phyloP scores from a whole-genome alignment of 2,113 vertebrate genomes.

The Saguinus midas region DNA sequence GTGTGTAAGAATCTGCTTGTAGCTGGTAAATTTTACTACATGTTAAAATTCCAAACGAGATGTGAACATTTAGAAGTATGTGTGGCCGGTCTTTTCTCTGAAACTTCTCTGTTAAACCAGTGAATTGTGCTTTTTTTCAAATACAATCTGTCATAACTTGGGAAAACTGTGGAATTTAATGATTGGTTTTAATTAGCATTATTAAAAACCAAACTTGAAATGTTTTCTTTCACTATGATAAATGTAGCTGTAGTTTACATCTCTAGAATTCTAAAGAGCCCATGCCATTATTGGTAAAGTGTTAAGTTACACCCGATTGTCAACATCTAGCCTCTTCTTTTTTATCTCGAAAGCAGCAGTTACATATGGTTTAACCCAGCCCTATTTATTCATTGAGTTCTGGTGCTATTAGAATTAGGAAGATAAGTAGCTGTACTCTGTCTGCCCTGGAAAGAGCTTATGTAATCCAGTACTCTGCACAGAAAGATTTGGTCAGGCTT shows the following conservation, averaged over 20 bases:
- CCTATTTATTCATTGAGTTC: not conserved
- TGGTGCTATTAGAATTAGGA: not conserved
- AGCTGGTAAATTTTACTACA: not conserved
- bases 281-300: not conserved
- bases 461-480: not conserved
- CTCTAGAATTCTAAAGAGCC: not conserved
- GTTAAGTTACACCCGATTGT: not conserved
- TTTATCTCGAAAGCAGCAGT: not conserved
- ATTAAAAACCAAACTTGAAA: not conserved
- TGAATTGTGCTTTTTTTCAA: not conserved
- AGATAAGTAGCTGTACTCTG: not conserved
- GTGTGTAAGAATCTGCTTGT: not conserved
- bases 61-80: not conserved
- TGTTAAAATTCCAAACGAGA: not conserved
- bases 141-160: not conserved
- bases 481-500: not conserved
- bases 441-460: not conserved
- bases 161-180: not conserved
- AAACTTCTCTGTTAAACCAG: not conserved
- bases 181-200: constrained; percentile 5
- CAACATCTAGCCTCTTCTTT: not conserved
- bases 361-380: not conserved
- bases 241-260: not conserved
- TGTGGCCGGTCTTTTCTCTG: not conserved
- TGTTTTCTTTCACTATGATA: not conserved